Percentiles rank a stretch among this genome's conserved stretches.
Conservation (phyloP, 2,113 vertebrate species). For the Triplophysa tibetana region DNA sequence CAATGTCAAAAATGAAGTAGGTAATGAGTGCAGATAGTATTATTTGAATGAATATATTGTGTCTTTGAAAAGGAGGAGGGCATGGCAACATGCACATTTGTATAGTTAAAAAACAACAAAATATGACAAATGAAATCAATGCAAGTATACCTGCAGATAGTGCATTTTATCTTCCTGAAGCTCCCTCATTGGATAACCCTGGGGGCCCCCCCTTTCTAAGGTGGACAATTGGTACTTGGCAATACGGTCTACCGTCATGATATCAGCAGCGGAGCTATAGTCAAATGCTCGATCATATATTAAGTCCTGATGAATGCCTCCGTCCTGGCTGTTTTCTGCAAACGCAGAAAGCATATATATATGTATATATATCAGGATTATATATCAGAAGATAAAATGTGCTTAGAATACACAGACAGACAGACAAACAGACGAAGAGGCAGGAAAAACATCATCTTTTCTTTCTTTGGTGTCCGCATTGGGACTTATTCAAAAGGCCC, state of each 20-base stretch:
- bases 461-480: conserved; percentile 3
- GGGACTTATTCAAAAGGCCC: conserved; percentile 20
- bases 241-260: conserved; percentile 83
- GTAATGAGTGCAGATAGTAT: too few species aligned
- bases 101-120: conserved; percentile 56
- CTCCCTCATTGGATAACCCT: conserved; percentile 80
- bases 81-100: conserved; percentile 74
- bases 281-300: conserved; percentile 84
- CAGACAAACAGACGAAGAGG: conserved; percentile 72
- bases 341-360: conserved; percentile 80
- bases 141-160: conserved; percentile 90
- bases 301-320: conserved; percentile 80
- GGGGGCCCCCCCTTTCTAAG: conserved; percentile 83
- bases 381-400: conserved; percentile 69
- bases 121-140: conserved; percentile 72
- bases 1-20: not conserved
- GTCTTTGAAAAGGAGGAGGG: conserved; percentile 33
- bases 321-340: conserved; percentile 87
- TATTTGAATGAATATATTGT: not conserved
- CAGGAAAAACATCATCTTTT: conserved; percentile 47
- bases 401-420: conserved; percentile 75
- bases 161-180: conserved; percentile 90
- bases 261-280: conserved; percentile 80
- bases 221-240: conserved; percentile 86
- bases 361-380: conserved; percentile 72